Evolutionary conservation across 2,888 invertebrate species (phyloP), one percentile per base, ranked within the genome.

Genomic region (Acleris cristana): DNA sequence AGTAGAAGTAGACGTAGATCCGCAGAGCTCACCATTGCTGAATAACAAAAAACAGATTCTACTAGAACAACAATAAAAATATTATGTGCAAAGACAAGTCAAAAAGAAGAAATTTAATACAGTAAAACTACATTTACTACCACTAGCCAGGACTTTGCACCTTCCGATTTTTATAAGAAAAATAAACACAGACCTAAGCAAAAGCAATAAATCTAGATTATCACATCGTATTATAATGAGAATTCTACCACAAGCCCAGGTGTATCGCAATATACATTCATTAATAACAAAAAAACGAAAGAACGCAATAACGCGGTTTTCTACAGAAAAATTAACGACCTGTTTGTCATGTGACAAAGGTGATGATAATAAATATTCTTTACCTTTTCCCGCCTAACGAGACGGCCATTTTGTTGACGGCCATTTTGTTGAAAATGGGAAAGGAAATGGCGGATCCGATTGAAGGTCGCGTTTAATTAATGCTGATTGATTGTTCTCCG

Each of bases 251-350:
- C 45, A 61, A 30, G 30, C 61, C 54, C 67, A 58, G 63, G 67
- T 67, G 52, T 40, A 54, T 23, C 30, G 21, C 18, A 26, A 8
- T 14, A 26, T 14, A 49, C 21, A 62, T 57, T 52, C 66, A 66
- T 67, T 67, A 62, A 67, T 67, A 67, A 63, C 23, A 58, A 67
- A 58, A 67, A 57, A 14, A 45, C 18, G 54, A 49, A 26, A 52
- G 52, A 66, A 58, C 48, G 34, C 34, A 55, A 65, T 60, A 60
- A 55, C 55, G 44, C 44, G 18, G 21, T 63, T 40, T 63, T 40
- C 67, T 67, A 49, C 23, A 49, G 58, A 67, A 67, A 63, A 54
- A 67, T 67, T 63, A 63, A 58, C 26, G 67, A 58, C 60, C 65
- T 60, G 56, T 66, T 66, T 61, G 44, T 44, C 55, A 66, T 23